Conservation (phyloP, 1,140 invertebrate genomes). For the Eueides isabella region DNA sequence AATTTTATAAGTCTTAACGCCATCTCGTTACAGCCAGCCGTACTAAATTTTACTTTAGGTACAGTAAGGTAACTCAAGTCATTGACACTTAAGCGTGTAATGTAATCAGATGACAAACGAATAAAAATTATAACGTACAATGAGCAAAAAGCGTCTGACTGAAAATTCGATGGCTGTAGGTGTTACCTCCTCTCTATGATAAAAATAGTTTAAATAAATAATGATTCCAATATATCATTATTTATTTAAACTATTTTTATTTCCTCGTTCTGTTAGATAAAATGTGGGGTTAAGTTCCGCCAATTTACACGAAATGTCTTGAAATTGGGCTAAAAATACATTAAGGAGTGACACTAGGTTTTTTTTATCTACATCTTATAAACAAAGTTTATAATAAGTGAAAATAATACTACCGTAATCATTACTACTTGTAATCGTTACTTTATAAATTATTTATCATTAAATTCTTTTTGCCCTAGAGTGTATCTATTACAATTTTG, state of each 20-base stretch:
- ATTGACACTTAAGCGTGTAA: conserved; percentile 29
- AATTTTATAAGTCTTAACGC: neutral
- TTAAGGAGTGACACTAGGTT: neutral
- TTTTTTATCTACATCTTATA: too few relatives aligned
- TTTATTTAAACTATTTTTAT: neutral
- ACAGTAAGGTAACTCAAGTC: conserved; percentile 15
- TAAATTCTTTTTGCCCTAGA: too few relatives aligned
- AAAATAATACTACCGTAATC: too few relatives aligned
- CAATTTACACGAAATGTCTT: neutral
- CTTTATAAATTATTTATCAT: too few relatives aligned
- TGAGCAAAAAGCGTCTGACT: conserved; percentile 18
- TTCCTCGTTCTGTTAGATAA: neutral
- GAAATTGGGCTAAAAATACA: too few relatives aligned
- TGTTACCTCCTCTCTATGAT: too few relatives aligned
- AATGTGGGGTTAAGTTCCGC: neutral
- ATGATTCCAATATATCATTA: too few relatives aligned
- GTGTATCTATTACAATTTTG: neutral
- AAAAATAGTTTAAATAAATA: too few relatives aligned
- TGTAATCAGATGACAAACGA: conserved; percentile 24
- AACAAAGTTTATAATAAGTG: too few relatives aligned
- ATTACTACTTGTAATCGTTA: too few relatives aligned
- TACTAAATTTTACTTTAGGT: conserved; percentile 3
- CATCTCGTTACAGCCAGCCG: neutral
- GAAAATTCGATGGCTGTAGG: too few relatives aligned
- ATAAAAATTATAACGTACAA: conserved; percentile 21